These are phyloP conservation scores for Alca torda DNA, from an alignment of 2,797 vertebrate genomes.

Conservation along the genomic window DNA sequence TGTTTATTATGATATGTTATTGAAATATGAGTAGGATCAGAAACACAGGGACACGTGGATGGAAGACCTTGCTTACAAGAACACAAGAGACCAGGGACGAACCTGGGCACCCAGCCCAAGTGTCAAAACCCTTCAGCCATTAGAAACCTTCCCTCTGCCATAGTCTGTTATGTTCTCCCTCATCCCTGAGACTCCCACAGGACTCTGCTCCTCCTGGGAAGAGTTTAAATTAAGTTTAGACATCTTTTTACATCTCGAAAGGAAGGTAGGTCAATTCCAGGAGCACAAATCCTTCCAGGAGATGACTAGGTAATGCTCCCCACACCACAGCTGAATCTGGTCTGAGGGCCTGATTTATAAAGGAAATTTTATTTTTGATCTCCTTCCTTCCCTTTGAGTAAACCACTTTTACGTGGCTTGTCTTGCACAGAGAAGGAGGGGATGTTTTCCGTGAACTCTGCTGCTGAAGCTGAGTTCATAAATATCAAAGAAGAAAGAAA, in stretches of 20 bases:
- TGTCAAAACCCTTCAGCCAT: not conserved
- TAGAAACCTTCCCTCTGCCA: not conserved
- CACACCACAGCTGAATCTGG: not conserved
- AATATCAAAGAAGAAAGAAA: conserved; percentile 47
- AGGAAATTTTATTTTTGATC: not conserved
- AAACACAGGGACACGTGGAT: not conserved
- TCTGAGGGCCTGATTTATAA: not conserved
- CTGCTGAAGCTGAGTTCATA: conserved; percentile 16
- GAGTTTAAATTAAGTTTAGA: not conserved
- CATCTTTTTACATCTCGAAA: not conserved
- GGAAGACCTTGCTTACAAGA: not conserved
- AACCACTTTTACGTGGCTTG: not conserved
- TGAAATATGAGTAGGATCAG: not conserved
- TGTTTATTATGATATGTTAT: not conserved
- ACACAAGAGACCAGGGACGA: not conserved
- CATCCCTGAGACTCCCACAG: not conserved
- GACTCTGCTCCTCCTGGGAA: not conserved
- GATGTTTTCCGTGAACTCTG: conserved; percentile 8
- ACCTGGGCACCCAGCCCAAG: not conserved
- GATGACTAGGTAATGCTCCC: not conserved
- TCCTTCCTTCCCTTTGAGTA: not conserved
- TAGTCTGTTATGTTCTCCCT: not conserved
- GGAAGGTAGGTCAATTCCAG: not conserved
- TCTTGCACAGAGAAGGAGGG: not conserved
- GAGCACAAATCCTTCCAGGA: not conserved